Evolutionary conservation across 2,797 vertebrate species (phyloP).

Genomic region (Acropternis orthonyx): DNA sequence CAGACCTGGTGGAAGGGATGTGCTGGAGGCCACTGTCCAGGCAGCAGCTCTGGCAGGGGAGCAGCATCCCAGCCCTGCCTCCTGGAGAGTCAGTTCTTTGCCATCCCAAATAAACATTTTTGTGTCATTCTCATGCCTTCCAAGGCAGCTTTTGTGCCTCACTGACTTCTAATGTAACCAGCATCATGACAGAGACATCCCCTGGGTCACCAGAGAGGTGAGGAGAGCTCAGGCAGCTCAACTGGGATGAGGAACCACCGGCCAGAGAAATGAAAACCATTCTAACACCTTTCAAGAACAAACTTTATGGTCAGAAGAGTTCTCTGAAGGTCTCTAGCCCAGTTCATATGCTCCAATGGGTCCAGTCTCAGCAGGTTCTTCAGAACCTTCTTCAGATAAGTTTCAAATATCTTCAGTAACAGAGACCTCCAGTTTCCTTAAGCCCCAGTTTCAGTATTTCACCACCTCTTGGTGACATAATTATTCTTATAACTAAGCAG

Average conservation of each 20-base stretch:
- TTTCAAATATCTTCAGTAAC: neutral
- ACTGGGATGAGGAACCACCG: neutral
- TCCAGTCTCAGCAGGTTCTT: neutral
- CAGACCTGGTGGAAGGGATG: neutral
- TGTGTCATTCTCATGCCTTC: neutral
- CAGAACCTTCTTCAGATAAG: neutral
- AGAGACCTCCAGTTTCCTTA: neutral
- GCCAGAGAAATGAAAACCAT: neutral
- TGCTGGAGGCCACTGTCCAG: neutral
- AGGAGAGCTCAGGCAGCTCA: neutral
- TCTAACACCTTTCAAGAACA: neutral
- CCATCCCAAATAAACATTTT: neutral
- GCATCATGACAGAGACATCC: rapidly evolving
- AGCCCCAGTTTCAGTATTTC: neutral
- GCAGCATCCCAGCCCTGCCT: neutral
- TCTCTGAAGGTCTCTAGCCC: neutral
- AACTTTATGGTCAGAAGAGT: neutral
- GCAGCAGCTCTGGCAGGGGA: neutral
- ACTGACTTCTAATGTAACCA: neutral
- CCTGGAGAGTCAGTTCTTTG: neutral
- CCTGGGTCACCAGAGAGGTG: neutral
- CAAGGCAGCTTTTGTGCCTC: neutral
- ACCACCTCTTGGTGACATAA: neutral
- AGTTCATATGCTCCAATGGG: neutral
- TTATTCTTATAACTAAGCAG: neutral